Percentiles rank a stretch among this genome's conserved stretches.
phyloP scores from a whole-genome alignment of 2,888 invertebrate genomes.

The Cistogaster globosa region DNA sequence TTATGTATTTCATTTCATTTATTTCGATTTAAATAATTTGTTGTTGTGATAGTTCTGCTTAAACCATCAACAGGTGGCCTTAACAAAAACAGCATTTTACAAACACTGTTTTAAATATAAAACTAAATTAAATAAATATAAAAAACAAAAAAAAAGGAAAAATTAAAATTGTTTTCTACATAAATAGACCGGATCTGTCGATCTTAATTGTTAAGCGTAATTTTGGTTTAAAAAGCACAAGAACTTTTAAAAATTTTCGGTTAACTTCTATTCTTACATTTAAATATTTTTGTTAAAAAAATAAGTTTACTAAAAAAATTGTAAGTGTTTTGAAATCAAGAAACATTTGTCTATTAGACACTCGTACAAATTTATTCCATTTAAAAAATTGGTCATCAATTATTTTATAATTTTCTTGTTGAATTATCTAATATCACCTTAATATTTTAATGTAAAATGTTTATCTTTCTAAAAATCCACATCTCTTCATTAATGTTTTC shows the following conservation, averaged over 20 bases:
- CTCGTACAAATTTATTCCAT: too few species aligned
- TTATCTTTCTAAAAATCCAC: too few species aligned
- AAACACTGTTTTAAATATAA: not conserved
- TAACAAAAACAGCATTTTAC: slow-evolving; percentile 31
- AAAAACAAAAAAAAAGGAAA: not conserved
- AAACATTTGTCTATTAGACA: too few species aligned
- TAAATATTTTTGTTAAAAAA: not conserved
- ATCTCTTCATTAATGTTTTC: too few species aligned
- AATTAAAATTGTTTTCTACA: slow-evolving; percentile 24
- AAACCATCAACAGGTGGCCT: slow-evolving; percentile 62
- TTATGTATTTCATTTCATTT: slow-evolving; percentile 43
- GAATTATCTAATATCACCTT: too few species aligned
- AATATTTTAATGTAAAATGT: too few species aligned
- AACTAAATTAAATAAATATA: not conserved
- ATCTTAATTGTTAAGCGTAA: slow-evolving; percentile 61
- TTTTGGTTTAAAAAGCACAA: slow-evolving; percentile 14
- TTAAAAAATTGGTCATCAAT: too few species aligned
- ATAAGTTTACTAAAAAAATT: not conserved
- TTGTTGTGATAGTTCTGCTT: slow-evolving; percentile 66
- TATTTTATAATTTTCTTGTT: too few species aligned
- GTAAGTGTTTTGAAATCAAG: not conserved
- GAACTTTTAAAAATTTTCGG: not conserved
- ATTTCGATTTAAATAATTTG: slow-evolving; percentile 52
- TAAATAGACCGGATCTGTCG: slow-evolving; percentile 69
- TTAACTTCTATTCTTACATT: not conserved